A percentile compares a stretch with the other conserved stretches of the same genome.
These are phyloP conservation scores for Diogma glabrata DNA, from an alignment of 2,888 invertebrate genomes.

Conservation along the genomic window DNA sequence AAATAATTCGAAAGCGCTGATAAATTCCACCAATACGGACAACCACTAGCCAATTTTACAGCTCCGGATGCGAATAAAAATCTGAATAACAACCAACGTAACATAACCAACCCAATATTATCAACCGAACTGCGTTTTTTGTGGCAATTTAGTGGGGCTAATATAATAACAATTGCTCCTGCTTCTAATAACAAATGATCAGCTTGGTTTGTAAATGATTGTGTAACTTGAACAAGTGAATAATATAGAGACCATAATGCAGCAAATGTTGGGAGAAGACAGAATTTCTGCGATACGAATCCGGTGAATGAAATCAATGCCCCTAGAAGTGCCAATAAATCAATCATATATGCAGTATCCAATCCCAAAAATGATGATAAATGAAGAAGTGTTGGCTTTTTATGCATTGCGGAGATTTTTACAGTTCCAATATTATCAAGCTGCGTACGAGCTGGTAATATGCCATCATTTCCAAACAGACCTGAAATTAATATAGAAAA, in stretches of 20 bases:
- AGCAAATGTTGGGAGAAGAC: slow-evolving; percentile 47
- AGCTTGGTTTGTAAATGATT: slow-evolving; percentile 42
- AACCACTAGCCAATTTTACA: slow-evolving; percentile 56
- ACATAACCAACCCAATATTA: slow-evolving; percentile 18
- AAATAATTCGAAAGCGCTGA: slow-evolving; percentile 55
- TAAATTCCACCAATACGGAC: slow-evolving; percentile 66
- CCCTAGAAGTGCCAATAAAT: slow-evolving; percentile 52
- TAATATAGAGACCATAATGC: slow-evolving; percentile 57
- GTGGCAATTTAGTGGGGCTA: slow-evolving; percentile 49
- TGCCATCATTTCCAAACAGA: slow-evolving; percentile 62
- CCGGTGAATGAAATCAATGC: slow-evolving; percentile 53
- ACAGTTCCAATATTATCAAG: slow-evolving; percentile 30
- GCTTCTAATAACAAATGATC: slow-evolving; percentile 62
- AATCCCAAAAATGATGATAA: slow-evolving; percentile 52
- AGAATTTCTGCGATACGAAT: slow-evolving; percentile 47
- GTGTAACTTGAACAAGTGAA: slow-evolving; percentile 64
- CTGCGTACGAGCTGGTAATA: slow-evolving; percentile 47
- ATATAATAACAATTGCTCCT: slow-evolving; percentile 54
- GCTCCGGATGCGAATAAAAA: slow-evolving; percentile 60
- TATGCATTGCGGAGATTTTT: slow-evolving; percentile 33
- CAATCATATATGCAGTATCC: slow-evolving; percentile 53
- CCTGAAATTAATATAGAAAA: slow-evolving; percentile 45
- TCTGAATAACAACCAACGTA: slow-evolving; percentile 61
- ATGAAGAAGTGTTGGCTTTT: slow-evolving; percentile 55
- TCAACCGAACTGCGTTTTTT: slow-evolving; percentile 16